phyloP scores from a whole-genome alignment of 2,888 invertebrate genomes.

The Microchrysa polita region DNA sequence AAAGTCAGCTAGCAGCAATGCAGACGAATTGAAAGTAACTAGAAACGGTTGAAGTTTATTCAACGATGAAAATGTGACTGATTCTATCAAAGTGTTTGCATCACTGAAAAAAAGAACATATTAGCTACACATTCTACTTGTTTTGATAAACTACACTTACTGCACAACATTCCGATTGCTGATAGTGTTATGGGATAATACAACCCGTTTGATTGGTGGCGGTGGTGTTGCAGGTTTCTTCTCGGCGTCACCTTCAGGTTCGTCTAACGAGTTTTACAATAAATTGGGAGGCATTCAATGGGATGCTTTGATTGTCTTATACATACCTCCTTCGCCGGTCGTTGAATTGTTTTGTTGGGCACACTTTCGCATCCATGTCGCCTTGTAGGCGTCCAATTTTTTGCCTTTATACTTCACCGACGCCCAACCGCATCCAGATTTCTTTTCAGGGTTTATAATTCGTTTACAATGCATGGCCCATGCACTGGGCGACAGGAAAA shows the following conservation, averaged over 20 bases:
- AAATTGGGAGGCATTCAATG: background rate
- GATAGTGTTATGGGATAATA: slow-evolving; percentile 80
- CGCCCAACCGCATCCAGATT: slow-evolving; percentile 94
- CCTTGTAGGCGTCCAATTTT: slow-evolving; percentile 89
- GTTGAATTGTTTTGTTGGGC: slow-evolving; percentile 68
- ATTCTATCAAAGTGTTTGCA: slow-evolving; percentile 88
- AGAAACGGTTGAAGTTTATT: slow-evolving; percentile 94
- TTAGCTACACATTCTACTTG: no score
- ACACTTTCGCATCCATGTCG: slow-evolving; percentile 81
- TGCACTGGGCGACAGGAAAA: slow-evolving; percentile 89
- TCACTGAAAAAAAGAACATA: slow-evolving; percentile 71
- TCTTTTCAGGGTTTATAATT: slow-evolving; percentile 89
- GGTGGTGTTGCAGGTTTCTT: slow-evolving; percentile 71
- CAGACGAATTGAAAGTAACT: slow-evolving; percentile 86
- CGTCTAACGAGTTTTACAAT: slow-evolving; percentile 61
- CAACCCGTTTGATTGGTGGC: slow-evolving; percentile 70
- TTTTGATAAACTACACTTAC: slow-evolving; percentile 69
- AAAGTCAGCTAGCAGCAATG: slow-evolving; percentile 87
- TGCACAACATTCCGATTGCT: slow-evolving; percentile 80
- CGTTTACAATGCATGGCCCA: slow-evolving; percentile 94
- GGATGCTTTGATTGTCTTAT: background rate
- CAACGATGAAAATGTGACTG: slow-evolving; percentile 85
- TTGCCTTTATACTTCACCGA: slow-evolving; percentile 88
- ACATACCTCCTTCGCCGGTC: slow-evolving; percentile 53
- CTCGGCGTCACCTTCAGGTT: slow-evolving; percentile 71